Conservation (phyloP, 1,140 invertebrate species). For the Drosophila yakuba region DNA sequence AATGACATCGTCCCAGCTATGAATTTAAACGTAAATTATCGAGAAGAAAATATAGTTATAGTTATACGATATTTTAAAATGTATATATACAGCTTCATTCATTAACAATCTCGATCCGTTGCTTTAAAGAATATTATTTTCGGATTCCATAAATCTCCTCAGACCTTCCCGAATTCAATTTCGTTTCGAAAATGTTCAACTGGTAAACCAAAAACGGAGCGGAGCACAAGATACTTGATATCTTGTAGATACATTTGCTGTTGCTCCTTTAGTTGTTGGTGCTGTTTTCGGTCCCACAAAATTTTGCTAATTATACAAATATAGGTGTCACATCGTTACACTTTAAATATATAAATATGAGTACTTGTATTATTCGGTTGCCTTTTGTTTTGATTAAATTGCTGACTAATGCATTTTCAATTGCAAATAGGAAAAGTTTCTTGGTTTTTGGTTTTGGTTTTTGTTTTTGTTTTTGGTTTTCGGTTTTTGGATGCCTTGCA, state of each 20-base stretch:
- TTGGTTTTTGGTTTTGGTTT: constrained; percentile 18
- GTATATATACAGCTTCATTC: constrained; percentile 81
- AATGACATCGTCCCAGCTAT: constrained; percentile 60
- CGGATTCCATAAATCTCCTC: constrained; percentile 8
- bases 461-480: too few species aligned
- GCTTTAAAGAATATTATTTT: constrained; percentile 41
- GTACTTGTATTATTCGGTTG: constrained; percentile 65
- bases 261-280: constrained; percentile 32
- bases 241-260: constrained; percentile 1
- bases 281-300: constrained; percentile 76
- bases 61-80: constrained; percentile 77
- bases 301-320: constrained; percentile 80
- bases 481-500: constrained; percentile 30
- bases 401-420: constrained; percentile 76
- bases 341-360: constrained; percentile 51
- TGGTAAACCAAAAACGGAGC: constrained; percentile 51
- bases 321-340: constrained; percentile 56
- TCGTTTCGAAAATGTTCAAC: constrained; percentile 22
- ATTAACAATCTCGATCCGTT: constrained; percentile 71
- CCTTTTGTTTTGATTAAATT: constrained; percentile 76
- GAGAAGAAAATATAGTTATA: constrained; percentile 79
- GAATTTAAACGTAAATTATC: constrained; percentile 65
- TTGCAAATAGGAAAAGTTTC: constrained; percentile 68
- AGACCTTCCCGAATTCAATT: constrained; percentile 25
- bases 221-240: constrained; percentile 22